These are phyloP conservation scores for Listronotus bonariensis DNA, from an alignment of 1,140 invertebrate species.

Conservation along the genomic window DNA sequence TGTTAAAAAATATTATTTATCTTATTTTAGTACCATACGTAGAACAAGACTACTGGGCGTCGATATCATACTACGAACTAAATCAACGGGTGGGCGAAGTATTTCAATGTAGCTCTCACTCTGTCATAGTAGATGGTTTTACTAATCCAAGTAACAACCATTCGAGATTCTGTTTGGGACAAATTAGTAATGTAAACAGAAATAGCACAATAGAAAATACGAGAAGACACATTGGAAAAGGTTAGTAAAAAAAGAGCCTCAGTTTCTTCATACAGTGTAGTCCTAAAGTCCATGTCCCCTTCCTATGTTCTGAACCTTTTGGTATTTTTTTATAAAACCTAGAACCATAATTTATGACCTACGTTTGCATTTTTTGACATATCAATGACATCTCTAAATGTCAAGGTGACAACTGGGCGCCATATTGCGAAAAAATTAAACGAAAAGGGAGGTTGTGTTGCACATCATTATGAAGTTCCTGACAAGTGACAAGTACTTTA, in stretches of 20 bases:
- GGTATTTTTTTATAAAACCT: no score
- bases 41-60: slow-evolving; percentile 91
- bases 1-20: no score
- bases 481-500: no score
- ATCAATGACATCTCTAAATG: no score
- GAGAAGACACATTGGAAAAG: slow-evolving; percentile 93
- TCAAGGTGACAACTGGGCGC: no score
- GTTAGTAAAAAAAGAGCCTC: slow-evolving; percentile 96
- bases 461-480: no score
- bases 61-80: slow-evolving; percentile 93
- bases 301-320: not conserved
- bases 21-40: slow-evolving; percentile 85
- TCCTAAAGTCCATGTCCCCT: not conserved
- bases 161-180: slow-evolving; percentile 90
- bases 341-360: no score
- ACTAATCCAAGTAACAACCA: slow-evolving; percentile 94
- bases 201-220: slow-evolving; percentile 98
- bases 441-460: no score
- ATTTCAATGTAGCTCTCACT: slow-evolving; percentile 88
- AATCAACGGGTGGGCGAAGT: slow-evolving; percentile 94
- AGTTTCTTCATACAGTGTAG: slow-evolving; percentile 65
- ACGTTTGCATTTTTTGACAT: no score
- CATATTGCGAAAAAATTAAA: no score
- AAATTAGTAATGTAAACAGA: slow-evolving; percentile 94
- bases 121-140: slow-evolving; percentile 93